Evolutionary conservation across 2,797 vertebrate species (phyloP), one percentile per base, ranked within the genome.

Genomic region (Notamacropus eugenii): DNA sequence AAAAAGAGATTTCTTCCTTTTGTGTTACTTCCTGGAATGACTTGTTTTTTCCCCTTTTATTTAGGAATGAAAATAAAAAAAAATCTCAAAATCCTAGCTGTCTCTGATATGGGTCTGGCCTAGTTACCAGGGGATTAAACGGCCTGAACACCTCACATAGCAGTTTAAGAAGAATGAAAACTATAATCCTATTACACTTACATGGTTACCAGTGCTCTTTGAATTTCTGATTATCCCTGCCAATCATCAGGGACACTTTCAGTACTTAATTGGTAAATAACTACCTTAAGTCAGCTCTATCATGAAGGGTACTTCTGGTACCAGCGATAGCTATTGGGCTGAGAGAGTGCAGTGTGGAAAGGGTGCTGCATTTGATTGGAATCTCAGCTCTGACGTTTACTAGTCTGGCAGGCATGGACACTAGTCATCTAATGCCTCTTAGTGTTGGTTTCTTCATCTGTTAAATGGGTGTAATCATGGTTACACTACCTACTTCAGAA

Each of bases 61-160:
- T 12, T 82, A 55, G 22, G 54, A 12, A 92, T 57, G n/a, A 94
- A 95, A 82, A 82, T 82, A n/a, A n/a, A 82, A 94, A 50, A 82
- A 93, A 50, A 93, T 27, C 34, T 92, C 28, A 54, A 94, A 91
- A 56, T 92, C 54, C 91, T 57, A 90, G 57, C 1, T 0, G 31
- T 10, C 46, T 34, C 46, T 27, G 54, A 46, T 55, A 14, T 54
- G 9, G 40, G 40, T 93, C 19, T 95, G 1, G 91, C 96, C 28
- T 90, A 57, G n/a, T 92, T 91, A 56, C 16, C 10, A 9, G 19
- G 93, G 95, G 40, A 10, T 11, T 67, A 55, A 87, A 19, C 12
- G 50, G 31, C n/a, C 34, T 54, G 54, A 95, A 91, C 55, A 54
- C 34, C 40, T 95, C 92, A 92, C 14, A 14, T 56, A 50, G 34